phyloP scores from a whole-genome alignment of 2,113 vertebrate species.

The Setophaga petechia region DNA sequence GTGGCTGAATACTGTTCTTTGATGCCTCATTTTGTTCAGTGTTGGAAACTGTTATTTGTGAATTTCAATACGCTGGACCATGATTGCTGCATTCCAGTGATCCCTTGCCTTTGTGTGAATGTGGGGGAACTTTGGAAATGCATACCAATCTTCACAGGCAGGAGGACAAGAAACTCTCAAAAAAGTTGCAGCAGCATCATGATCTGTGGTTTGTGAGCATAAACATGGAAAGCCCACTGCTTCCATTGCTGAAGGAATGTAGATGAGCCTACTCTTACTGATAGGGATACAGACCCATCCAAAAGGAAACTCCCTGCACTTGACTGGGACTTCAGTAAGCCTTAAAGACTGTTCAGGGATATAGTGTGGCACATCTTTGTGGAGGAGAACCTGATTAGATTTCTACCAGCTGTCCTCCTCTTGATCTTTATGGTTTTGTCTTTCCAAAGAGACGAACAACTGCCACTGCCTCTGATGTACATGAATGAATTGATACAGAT shows the following conservation, averaged over 20 bases:
- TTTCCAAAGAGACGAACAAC: not conserved
- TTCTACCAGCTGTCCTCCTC: not conserved
- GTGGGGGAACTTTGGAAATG: not conserved
- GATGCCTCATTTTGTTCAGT: not conserved
- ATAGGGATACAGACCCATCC: rapidly evolving
- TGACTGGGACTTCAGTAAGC: not conserved
- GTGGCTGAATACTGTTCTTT: not conserved
- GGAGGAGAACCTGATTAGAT: not conserved
- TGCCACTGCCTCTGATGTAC: rapidly evolving
- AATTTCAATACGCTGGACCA: not conserved
- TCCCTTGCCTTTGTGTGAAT: not conserved
- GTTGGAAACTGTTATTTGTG: not conserved
- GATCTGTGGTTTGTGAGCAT: not conserved
- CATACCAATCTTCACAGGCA: rapidly evolving
- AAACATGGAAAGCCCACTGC: rapidly evolving
- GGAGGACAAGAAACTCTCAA: not conserved
- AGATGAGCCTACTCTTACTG: not conserved
- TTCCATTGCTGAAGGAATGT: not conserved
- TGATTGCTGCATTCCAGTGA: not conserved
- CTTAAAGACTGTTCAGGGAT: not conserved
- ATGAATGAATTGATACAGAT: rapidly evolving
- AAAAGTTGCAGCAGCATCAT: not conserved
- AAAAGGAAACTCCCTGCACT: not conserved
- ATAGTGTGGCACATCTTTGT: not conserved
- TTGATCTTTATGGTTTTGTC: not conserved